Base-by-base conservation (phyloP, 2,113 vertebrate genomes). In the Propithecus coquereli region DNA sequence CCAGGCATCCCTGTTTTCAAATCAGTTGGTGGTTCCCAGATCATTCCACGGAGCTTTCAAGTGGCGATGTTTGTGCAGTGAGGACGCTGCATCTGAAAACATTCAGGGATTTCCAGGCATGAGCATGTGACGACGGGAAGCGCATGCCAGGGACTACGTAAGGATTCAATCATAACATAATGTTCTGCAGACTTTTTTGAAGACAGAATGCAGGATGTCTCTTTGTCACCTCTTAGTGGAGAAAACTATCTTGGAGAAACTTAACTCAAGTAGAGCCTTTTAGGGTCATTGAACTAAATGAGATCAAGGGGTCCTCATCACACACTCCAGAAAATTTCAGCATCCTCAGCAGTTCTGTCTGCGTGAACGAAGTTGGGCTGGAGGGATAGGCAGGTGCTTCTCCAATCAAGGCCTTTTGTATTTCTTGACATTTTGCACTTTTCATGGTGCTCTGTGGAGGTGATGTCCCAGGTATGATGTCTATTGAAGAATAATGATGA, bases 11-110 rank as follows among this genome's bases (percentile, higher is more conserved):
- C 59, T 8, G 1, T 16, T 79, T 82, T 43, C 52, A 40, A 4
- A 14, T 12, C 2, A 0, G 0, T 18, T 22, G 1, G 20, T 3
- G 43, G 34, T 14, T 83, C 3, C 54, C 30, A 2, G 23, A 5
- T 65, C 59, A 1, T 45, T 17, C 7, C 2, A 0, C 0, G 12
- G 4, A 2, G 4, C 54, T 43, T 9, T 20, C 52, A 0, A 7
- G 47, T 3, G n/a, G 22, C 0, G 6, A 22, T 11, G 4, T 8
- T 50, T 9, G 5, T 1, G 37, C 16, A 30, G 54, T 25, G 5
- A 16, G 77, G 34, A 43, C 4, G 1, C 10, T 0, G 10, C 43
- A 2, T 10, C n/a, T 10, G 27, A 6, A n/a, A 70, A 32, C 45
- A 32, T 5, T 8, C 52, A 3, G 12, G 34, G 57, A 45, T 63